phyloP scores from a whole-genome alignment of 2,113 vertebrate genomes.

The Saguinus imperator region DNA sequence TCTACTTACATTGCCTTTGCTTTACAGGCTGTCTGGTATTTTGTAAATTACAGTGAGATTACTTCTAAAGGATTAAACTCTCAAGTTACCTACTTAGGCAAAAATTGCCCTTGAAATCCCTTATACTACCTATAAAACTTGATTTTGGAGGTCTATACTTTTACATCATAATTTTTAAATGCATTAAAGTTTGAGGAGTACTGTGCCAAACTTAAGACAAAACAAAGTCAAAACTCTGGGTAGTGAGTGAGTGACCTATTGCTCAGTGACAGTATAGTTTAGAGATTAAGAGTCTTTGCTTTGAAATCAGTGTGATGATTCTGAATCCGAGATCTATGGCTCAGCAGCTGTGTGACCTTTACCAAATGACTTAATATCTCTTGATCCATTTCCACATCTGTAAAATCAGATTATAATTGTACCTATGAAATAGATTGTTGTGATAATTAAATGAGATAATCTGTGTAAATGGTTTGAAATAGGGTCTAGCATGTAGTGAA shows the following conservation, averaged over 20 bases:
- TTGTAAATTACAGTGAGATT: constrained; percentile 8
- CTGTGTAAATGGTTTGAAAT: neutral
- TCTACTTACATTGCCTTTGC: neutral
- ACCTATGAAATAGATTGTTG: neutral
- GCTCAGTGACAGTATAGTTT: neutral
- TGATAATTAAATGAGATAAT: constrained; percentile 40
- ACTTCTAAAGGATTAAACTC: constrained; percentile 4
- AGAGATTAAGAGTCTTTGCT: neutral
- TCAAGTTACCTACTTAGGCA: constrained; percentile 19
- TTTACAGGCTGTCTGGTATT: neutral
- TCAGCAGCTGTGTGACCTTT: neutral
- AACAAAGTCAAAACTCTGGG: neutral
- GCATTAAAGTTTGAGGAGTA: neutral
- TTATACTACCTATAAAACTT: neutral
- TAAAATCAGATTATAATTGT: neutral
- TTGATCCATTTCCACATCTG: neutral
- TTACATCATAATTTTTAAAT: neutral
- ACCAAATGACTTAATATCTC: neutral
- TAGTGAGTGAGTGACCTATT: neutral
- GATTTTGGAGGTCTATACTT: neutral
- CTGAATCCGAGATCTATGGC: neutral
- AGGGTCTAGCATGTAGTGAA: neutral
- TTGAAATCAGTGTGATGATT: neutral
- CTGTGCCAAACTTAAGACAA: neutral
- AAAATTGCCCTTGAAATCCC: neutral